These are phyloP conservation scores for Hemistola chrysoprasaria DNA, from an alignment of 2,888 invertebrate genomes.

Conservation along the genomic window DNA sequence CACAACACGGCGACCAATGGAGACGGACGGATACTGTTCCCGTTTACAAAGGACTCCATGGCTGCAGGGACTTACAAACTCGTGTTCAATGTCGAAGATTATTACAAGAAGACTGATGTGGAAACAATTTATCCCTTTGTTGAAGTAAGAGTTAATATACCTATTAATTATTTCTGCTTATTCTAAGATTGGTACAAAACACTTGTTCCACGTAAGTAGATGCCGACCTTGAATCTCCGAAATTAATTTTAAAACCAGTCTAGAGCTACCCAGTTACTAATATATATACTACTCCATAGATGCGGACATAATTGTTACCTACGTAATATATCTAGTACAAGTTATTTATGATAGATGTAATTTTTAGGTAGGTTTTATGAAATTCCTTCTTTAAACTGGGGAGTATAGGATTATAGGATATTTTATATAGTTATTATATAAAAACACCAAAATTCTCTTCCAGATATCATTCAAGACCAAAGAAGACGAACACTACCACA, in stretches of 20 bases:
- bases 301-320: no score
- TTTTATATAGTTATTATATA: no score
- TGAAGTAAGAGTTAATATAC: slow-evolving; percentile 75
- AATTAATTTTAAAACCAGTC: neutral
- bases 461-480: slow-evolving; percentile 87
- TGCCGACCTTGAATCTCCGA: slow-evolving; percentile 1
- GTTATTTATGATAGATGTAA: no score
- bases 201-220: no score
- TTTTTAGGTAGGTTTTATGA: no score
- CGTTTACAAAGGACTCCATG: slow-evolving; percentile 83
- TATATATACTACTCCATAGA: no score
- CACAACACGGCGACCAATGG: slow-evolving; percentile 84
- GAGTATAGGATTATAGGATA: no score
- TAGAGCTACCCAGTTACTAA: no score
- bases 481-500: slow-evolving; percentile 86
- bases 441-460: neutral
- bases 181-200: no score
- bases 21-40: slow-evolving; percentile 86
- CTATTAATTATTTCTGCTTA: no score
- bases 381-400: no score
- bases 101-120: slow-evolving; percentile 83
- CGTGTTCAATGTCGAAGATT: slow-evolving; percentile 87
- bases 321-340: no score
- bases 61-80: slow-evolving; percentile 87
- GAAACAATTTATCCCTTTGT: slow-evolving; percentile 89